Evolutionary conservation across 2,797 vertebrate genomes (phyloP).

Genomic region (Peromyscus melanophrys): DNA sequence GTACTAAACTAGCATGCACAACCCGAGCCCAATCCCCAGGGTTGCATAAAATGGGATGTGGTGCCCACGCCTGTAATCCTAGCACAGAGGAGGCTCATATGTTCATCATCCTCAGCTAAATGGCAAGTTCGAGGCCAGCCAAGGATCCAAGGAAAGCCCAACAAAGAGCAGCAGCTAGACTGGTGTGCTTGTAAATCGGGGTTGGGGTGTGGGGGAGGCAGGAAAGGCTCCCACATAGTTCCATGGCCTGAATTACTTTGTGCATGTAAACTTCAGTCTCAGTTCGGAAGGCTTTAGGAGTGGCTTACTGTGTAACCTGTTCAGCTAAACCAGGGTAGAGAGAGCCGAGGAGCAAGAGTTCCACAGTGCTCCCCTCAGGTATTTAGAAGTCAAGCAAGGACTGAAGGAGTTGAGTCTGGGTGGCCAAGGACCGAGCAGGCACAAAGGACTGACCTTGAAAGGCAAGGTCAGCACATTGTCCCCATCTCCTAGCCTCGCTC

Average conservation of each 20-base stretch:
- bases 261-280: not conserved
- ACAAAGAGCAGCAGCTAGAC: not conserved
- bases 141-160: not conserved
- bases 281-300: not conserved
- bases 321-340: not conserved
- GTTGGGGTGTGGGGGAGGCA: not conserved
- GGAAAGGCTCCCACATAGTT: not conserved
- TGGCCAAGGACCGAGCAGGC: not conserved
- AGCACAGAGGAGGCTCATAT: not conserved
- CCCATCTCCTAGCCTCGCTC: not conserved
- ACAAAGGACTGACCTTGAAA: not conserved
- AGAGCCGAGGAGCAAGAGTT: not conserved
- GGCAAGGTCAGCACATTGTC: not conserved
- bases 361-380: not conserved
- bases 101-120: not conserved
- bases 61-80: not conserved
- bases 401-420: not conserved
- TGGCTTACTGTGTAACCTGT: not conserved
- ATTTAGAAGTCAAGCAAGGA: not conserved
- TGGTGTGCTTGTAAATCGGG: not conserved
- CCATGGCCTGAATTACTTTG: not conserved
- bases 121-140: not conserved
- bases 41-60: not conserved
- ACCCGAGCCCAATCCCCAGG: not conserved
- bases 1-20: not conserved